These are phyloP conservation scores for Euphydryas editha DNA, from an alignment of 2,888 invertebrate genomes.

Conservation along the genomic window DNA sequence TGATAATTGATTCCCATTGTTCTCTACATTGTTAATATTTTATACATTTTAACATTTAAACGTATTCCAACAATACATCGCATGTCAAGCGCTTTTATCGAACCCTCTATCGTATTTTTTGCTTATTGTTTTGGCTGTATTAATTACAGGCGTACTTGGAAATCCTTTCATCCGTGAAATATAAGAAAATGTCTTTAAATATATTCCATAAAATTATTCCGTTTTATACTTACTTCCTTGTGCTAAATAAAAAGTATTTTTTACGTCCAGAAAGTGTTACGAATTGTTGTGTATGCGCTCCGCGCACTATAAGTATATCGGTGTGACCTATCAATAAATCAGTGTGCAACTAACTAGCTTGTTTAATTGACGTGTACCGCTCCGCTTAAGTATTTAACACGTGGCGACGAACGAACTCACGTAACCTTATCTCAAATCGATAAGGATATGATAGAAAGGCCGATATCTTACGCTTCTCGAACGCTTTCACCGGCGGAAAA, in stretches of 20 bases:
- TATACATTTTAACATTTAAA: conserved; percentile 13
- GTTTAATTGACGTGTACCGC: too few species aligned
- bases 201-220: neutral
- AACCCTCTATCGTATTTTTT: conserved; percentile 1
- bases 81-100: conserved; percentile 1
- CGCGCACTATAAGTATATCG: conserved; percentile 15
- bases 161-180: neutral
- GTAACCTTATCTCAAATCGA: too few species aligned
- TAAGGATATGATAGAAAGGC: too few species aligned
- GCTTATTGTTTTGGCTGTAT: conserved; percentile 4
- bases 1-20: conserved; percentile 34
- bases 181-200: neutral
- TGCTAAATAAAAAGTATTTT: neutral
- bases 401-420: too few species aligned
- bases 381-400: too few species aligned
- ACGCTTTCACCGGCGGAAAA: too few species aligned
- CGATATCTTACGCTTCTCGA: too few species aligned
- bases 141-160: conserved; percentile 2
- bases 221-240: neutral
- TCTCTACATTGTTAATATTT: conserved; percentile 14
- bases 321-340: too few species aligned
- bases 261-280: neutral
- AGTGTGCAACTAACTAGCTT: too few species aligned
- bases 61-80: neutral
- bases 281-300: neutral